Conservation (phyloP, 2,888 invertebrate genomes). For the Pseudoips prasinana region DNA sequence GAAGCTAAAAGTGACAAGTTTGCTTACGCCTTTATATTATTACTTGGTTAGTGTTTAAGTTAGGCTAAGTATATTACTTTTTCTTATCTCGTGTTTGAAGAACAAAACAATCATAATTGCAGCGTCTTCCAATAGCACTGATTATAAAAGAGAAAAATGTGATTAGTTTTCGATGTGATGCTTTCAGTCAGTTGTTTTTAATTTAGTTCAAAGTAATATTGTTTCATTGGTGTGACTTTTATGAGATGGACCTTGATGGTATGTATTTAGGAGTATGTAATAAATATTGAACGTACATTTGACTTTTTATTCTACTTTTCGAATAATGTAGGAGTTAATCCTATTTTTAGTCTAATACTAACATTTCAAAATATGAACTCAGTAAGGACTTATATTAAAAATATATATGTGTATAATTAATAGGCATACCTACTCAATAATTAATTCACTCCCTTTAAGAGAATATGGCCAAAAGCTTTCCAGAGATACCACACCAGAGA, state of each 20-base stretch:
- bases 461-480: no score
- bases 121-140: constrained; percentile 76
- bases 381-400: no score
- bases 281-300: constrained; percentile 66
- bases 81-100: constrained; percentile 40
- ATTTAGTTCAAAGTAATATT: constrained; percentile 50
- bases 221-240: constrained; percentile 71
- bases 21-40: constrained; percentile 5
- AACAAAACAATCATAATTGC: constrained; percentile 41
- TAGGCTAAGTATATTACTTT: constrained; percentile 30
- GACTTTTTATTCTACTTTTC: constrained; percentile 43
- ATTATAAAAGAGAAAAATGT: constrained; percentile 32
- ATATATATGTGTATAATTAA: no score
- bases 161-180: constrained; percentile 53
- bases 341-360: no score
- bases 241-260: constrained; percentile 71
- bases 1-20: no score
- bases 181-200: constrained; percentile 67
- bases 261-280: constrained; percentile 72
- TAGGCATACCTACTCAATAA: no score
- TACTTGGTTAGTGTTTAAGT: constrained; percentile 37
- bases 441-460: no score
- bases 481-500: no score
- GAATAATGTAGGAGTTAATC: no score
- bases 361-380: no score